Evolutionary conservation across 1,140 invertebrate species (phyloP).

Genomic region (Arion vulgaris): DNA sequence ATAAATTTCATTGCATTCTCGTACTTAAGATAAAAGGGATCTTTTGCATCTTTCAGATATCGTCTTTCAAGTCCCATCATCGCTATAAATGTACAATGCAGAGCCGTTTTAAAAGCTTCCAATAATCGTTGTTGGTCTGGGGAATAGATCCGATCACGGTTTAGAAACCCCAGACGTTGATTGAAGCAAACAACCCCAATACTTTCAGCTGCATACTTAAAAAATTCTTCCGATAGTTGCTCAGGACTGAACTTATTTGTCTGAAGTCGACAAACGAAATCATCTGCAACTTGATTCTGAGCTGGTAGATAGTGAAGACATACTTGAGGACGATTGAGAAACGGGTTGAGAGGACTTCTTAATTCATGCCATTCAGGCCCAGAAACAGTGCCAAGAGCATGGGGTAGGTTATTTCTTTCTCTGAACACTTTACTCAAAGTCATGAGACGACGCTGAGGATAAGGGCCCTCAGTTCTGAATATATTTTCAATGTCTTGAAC

Average conservation of each 20-base stretch:
- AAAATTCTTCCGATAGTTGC: slow-evolving; percentile 12
- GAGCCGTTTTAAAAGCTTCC: slow-evolving; percentile 4
- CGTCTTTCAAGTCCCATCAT: slow-evolving; percentile 27
- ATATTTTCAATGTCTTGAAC: slow-evolving; percentile 11
- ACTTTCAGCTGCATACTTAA: slow-evolving; percentile 30
- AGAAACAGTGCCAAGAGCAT: slow-evolving; percentile 12
- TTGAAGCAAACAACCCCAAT: slow-evolving; percentile 38
- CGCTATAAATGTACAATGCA: neutral
- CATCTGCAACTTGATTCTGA: slow-evolving; percentile 28
- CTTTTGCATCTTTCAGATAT: neutral
- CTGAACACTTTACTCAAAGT: slow-evolving; percentile 6
- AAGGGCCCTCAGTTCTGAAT: slow-evolving; percentile 14
- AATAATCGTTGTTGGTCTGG: neutral
- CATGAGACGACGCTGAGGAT: slow-evolving; percentile 17
- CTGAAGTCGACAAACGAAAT: slow-evolving; percentile 14
- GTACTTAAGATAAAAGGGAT: slow-evolving; percentile 16
- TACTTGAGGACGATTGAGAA: slow-evolving; percentile 4
- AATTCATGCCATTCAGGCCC: slow-evolving; percentile 26
- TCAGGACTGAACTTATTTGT: neutral
- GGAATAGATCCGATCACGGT: neutral
- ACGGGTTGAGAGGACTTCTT: slow-evolving; percentile 16
- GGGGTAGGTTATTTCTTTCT: slow-evolving; percentile 9
- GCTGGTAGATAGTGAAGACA: slow-evolving; percentile 22
- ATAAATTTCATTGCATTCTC: slow-evolving; percentile 23
- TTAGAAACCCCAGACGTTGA: slow-evolving; percentile 22